A percentile compares a stretch with the other conserved stretches of the same genome.
These are phyloP conservation scores for Suillia variegata DNA, from an alignment of 2,888 invertebrate genomes.

Conservation along the genomic window DNA sequence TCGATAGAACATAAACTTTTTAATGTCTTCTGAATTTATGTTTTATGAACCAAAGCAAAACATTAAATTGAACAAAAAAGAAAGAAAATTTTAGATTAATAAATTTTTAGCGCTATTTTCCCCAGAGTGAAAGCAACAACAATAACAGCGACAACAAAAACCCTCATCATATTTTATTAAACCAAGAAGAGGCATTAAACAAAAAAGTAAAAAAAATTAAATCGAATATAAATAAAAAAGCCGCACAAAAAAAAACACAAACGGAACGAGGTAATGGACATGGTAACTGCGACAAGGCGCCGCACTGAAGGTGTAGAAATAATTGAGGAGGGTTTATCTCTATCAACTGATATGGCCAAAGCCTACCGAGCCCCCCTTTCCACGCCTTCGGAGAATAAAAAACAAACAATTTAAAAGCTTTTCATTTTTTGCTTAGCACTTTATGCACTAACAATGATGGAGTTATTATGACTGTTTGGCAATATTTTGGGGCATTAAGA, in stretches of 20 bases:
- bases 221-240: slow-evolving; percentile 30
- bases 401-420: neutral
- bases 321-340: slow-evolving; percentile 3
- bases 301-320: neutral
- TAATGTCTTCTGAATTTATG: neutral
- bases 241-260: too few relatives aligned
- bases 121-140: neutral
- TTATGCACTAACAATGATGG: slow-evolving; percentile 52
- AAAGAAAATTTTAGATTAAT: slow-evolving; percentile 9
- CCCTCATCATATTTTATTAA: slow-evolving; percentile 54
- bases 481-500: neutral
- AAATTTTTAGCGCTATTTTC: neutral
- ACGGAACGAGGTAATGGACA: too few relatives aligned
- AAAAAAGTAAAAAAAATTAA: too few relatives aligned
- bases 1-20: too few relatives aligned
- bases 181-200: slow-evolving; percentile 29
- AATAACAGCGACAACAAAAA: slow-evolving; percentile 13
- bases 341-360: neutral
- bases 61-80: neutral
- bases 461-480: slow-evolving; percentile 49
- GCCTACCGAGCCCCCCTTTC: too few relatives aligned
- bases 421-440: slow-evolving; percentile 21
- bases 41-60: neutral
- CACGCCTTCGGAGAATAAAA: too few relatives aligned
- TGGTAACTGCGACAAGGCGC: too few relatives aligned